Evolutionary conservation across 2,113 vertebrate species (phyloP), one percentile per base, ranked within the genome.

Genomic region (Arvicanthis niloticus): DNA sequence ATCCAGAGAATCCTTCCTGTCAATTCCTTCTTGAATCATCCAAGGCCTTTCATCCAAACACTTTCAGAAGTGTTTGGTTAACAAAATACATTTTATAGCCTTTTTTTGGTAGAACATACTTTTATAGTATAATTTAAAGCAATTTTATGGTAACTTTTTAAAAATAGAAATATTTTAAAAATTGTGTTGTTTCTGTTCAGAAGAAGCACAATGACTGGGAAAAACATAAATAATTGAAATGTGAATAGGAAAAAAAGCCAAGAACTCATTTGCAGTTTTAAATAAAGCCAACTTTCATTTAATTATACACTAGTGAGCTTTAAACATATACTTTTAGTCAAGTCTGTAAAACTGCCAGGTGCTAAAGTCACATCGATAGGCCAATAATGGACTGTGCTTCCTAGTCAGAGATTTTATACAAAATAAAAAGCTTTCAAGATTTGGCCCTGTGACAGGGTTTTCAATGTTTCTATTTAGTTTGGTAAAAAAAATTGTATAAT

Each of bases 151-250:
- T 81, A 92, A 94, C 68, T 77, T 88, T 91, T 95, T 93, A 97
- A 86, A 48, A 68, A 96, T 92, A 87, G 34, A 40, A 34, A 48
- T 51, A 40, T 11, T 0, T 97, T 91, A 91, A 88, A 98, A 62
- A 96, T 77, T 65, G 51, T 94, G 93, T 96, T 95, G 34, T 97
- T 96, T 92, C 19, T 95, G 94, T 73, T 97, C 11, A 96, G 40
- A 53, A 60, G 96, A 90, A 97, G 88, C 13, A 95, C 84, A 80
- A 12, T 93, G 80, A 95, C 77, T 93, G 88, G 85, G 67, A 88
- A 97, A 56, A 72, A 40, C 2, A 68, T 97, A 97, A 97, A 97
- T 98, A 96, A 98, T 72, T 97, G 76, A 98, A 96, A 73, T 88
- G 60, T 89, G 34, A 88, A 68, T 72, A 95, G 87, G 81, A 97